Percentiles rank a stretch among this genome's conserved stretches.
Evolutionary conservation across 2,888 invertebrate genomes (phyloP).

Genomic region (Rhorus exstirpatorius): DNA sequence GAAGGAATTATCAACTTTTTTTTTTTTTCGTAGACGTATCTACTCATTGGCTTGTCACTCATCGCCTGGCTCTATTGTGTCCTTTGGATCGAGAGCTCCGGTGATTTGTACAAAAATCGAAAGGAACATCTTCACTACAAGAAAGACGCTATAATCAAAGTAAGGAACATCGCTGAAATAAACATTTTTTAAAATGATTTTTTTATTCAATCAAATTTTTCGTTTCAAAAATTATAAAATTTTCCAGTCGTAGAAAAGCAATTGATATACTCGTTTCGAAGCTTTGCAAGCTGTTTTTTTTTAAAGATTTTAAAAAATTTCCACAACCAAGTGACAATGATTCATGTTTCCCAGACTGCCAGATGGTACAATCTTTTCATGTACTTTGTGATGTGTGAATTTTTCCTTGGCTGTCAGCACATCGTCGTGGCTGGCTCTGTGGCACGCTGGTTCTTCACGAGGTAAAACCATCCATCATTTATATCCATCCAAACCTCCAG

Average conservation of each 20-base stretch:
- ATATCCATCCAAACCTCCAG: neutral
- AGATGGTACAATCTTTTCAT: slow-evolving; percentile 87
- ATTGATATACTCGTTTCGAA: too few species aligned
- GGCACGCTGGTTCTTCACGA: slow-evolving; percentile 89
- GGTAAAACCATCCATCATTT: slow-evolving; percentile 82
- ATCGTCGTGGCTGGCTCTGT: slow-evolving; percentile 89
- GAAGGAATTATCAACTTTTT: too few species aligned
- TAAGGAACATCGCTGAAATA: slow-evolving; percentile 64
- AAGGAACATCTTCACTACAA: slow-evolving; percentile 76
- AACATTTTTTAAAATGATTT: too few species aligned
- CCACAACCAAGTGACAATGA: neutral
- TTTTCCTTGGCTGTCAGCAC: slow-evolving; percentile 89
- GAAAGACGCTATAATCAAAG: slow-evolving; percentile 78
- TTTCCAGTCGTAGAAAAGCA: too few species aligned
- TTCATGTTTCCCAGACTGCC: slow-evolving; percentile 77
- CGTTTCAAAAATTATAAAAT: too few species aligned
- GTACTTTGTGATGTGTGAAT: slow-evolving; percentile 89
- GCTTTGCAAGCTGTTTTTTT: neutral
- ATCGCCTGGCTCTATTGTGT: slow-evolving; percentile 88
- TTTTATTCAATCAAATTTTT: neutral
- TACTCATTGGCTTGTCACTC: slow-evolving; percentile 87
- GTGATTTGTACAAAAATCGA: slow-evolving; percentile 83
- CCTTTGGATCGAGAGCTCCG: slow-evolving; percentile 89
- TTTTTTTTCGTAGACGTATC: slow-evolving; percentile 86
- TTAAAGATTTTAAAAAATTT: neutral